Conservation (phyloP, 2,113 vertebrate species). For the Nestor notabilis region DNA sequence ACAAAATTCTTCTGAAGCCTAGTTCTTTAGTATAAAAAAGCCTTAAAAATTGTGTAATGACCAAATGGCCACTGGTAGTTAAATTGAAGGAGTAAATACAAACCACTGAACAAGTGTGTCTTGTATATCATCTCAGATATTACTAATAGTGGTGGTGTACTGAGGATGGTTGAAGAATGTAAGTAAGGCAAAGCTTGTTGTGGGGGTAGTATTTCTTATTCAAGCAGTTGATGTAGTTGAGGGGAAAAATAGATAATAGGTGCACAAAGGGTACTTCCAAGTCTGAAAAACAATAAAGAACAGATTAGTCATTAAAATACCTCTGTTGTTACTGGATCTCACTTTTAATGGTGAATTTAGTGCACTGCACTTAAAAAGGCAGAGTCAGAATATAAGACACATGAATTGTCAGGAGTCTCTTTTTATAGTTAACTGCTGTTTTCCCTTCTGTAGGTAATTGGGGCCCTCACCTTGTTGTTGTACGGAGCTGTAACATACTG, state of each 20-base stretch:
- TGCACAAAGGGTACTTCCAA: background rate
- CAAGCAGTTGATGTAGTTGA: background rate
- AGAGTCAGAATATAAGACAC: background rate
- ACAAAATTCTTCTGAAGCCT: background rate
- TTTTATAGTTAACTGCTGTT: background rate
- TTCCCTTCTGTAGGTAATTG: slow-evolving; percentile 79
- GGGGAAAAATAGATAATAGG: background rate
- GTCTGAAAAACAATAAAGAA: background rate
- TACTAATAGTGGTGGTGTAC: background rate
- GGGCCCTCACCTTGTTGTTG: slow-evolving; percentile 92
- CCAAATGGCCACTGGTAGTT: background rate
- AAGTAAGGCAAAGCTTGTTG: background rate
- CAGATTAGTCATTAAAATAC: background rate
- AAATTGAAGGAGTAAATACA: background rate
- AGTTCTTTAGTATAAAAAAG: background rate
- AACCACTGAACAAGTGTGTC: background rate
- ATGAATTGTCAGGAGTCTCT: background rate
- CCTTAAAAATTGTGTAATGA: background rate
- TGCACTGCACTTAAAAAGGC: background rate
- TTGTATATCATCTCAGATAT: background rate
- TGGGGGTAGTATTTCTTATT: background rate
- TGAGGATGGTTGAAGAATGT: background rate
- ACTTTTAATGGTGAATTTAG: background rate
- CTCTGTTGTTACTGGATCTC: background rate
- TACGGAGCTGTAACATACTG: slow-evolving; percentile 87